A percentile compares a stretch with the other conserved stretches of the same genome.
Evolutionary conservation across 2,888 invertebrate species (phyloP).

Genomic region (Cenopis cana): DNA sequence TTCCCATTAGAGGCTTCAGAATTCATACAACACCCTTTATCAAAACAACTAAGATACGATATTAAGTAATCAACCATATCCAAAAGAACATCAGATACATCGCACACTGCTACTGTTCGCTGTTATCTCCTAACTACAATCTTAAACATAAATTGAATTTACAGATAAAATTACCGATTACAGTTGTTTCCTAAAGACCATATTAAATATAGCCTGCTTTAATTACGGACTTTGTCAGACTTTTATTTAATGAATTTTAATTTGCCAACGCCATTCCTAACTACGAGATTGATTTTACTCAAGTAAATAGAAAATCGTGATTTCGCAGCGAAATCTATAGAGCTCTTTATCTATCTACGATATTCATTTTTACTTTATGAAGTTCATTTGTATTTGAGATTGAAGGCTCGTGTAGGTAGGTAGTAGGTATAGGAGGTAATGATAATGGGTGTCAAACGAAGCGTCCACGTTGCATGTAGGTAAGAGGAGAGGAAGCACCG

Average conservation of each 20-base stretch:
- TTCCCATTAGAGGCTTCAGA: slow-evolving; percentile 68
- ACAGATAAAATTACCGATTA: slow-evolving; percentile 76
- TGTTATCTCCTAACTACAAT: slow-evolving; percentile 76
- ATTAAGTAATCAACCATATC: slow-evolving; percentile 58
- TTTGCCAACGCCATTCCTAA: slow-evolving; percentile 76
- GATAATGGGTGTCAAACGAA: slow-evolving; percentile 28
- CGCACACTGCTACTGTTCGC: slow-evolving; percentile 65
- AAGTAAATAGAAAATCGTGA: slow-evolving; percentile 75
- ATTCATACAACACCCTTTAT: slow-evolving; percentile 66
- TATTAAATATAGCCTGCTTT: slow-evolving; percentile 73
- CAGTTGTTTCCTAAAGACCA: slow-evolving; percentile 73
- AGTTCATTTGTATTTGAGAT: slow-evolving; percentile 37
- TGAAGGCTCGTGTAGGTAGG: slow-evolving; percentile 28
- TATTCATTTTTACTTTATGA: slow-evolving; percentile 50
- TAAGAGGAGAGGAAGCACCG: slow-evolving; percentile 57
- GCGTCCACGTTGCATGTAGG: slow-evolving; percentile 15
- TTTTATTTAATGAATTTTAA: slow-evolving; percentile 71
- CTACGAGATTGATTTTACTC: slow-evolving; percentile 77
- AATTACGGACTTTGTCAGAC: slow-evolving; percentile 76
- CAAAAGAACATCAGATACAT: slow-evolving; percentile 64
- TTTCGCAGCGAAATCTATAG: slow-evolving; percentile 74
- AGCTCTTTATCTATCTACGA: slow-evolving; percentile 62
- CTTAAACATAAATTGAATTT: slow-evolving; percentile 77
- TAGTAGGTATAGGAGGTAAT: slow-evolving; percentile 10
- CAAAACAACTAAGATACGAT: slow-evolving; percentile 60